These are phyloP conservation scores for Branchipolynoe longqiensis DNA, from an alignment of 2,888 invertebrate genomes.

Conservation along the genomic window DNA sequence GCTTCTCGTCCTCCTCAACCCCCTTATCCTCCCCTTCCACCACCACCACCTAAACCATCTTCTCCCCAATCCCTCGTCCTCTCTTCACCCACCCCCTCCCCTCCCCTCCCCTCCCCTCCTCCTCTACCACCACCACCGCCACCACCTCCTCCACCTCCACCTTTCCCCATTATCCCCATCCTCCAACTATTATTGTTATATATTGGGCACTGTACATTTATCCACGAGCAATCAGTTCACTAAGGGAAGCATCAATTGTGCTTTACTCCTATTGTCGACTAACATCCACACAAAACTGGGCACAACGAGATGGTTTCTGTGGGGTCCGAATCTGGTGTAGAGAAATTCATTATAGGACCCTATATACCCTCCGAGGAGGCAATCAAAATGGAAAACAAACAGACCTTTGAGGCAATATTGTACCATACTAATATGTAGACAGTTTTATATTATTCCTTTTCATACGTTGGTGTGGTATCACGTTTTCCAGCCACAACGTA, in stretches of 20 bases:
- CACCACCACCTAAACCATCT: too few relatives aligned
- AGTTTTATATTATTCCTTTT: constrained; percentile 58
- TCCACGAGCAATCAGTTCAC: constrained; percentile 53
- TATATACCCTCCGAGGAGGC: constrained; percentile 49
- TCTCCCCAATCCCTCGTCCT: too few relatives aligned
- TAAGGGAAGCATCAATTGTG: constrained; percentile 32
- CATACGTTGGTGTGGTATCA: constrained; percentile 57
- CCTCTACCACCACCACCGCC: background rate
- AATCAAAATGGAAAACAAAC: constrained; percentile 57
- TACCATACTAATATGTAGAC: constrained; percentile 48
- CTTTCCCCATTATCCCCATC: constrained; percentile 10
- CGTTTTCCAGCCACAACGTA: constrained; percentile 56
- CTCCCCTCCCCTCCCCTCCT: too few relatives aligned
- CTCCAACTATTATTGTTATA: constrained; percentile 37
- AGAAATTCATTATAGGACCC: constrained; percentile 47
- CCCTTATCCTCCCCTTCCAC: background rate
- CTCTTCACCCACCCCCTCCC: too few relatives aligned
- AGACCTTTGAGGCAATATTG: constrained; percentile 59
- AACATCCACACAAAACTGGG: constrained; percentile 45
- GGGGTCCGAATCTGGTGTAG: constrained; percentile 50
- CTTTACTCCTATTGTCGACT: constrained; percentile 37
- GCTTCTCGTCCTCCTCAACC: too few relatives aligned
- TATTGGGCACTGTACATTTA: constrained; percentile 54
- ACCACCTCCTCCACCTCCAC: background rate
- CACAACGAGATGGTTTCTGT: background rate